Conservation (phyloP, 2,113 vertebrate species). For the Lathamus discolor region DNA sequence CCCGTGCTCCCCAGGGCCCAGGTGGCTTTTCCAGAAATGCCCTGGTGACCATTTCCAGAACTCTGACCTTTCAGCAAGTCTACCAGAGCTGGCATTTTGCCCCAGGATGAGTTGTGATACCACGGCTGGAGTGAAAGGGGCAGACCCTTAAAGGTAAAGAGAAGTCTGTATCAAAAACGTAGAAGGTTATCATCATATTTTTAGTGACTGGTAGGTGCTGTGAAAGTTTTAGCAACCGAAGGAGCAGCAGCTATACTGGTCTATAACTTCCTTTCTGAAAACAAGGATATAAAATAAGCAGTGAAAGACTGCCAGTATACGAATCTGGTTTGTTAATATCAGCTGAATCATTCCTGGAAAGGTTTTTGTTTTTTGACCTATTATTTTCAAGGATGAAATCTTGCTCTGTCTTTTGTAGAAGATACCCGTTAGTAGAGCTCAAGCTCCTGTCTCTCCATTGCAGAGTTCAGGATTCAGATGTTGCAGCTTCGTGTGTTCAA, state of each 20-base stretch:
- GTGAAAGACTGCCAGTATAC: not conserved
- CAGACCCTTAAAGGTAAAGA: not conserved
- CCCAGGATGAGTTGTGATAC: not conserved
- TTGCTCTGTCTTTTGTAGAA: not conserved
- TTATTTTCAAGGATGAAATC: not conserved
- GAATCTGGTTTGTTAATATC: not conserved
- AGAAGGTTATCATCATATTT: not conserved
- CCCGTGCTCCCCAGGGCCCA: fast-evolving
- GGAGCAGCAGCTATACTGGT: not conserved
- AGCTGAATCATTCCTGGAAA: not conserved
- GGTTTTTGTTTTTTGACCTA: not conserved
- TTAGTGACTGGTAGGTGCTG: not conserved
- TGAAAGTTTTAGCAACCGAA: not conserved
- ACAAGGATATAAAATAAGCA: not conserved
- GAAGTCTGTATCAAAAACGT: not conserved
- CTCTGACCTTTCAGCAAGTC: not conserved
- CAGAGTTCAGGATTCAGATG: not conserved
- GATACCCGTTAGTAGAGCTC: not conserved
- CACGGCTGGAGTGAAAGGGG: not conserved
- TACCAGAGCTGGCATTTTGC: not conserved
- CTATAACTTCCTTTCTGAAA: not conserved
- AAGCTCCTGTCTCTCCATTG: not conserved
- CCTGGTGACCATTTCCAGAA: not conserved
- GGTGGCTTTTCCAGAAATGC: fast-evolving
- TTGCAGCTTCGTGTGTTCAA: not conserved